Conservation (phyloP, 2,888 invertebrate genomes). For the Aphidoletes aphidimyza region DNA sequence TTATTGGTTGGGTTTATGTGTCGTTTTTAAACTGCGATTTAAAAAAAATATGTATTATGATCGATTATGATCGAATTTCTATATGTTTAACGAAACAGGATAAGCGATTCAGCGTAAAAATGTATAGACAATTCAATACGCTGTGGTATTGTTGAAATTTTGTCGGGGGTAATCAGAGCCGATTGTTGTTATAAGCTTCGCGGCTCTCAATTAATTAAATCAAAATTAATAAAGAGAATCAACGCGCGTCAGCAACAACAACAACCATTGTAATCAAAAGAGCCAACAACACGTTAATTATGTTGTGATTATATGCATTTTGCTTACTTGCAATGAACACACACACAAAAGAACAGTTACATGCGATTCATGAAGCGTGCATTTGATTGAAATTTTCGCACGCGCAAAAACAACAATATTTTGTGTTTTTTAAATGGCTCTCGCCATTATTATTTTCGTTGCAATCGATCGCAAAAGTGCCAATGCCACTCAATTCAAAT, state of each 20-base stretch:
- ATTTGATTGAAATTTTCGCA: conserved; percentile 24
- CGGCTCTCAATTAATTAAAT: conserved; percentile 13
- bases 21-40: neutral
- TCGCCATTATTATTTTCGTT: neutral
- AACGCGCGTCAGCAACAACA: neutral
- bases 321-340: neutral
- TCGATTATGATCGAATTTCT: neutral
- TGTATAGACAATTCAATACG: neutral
- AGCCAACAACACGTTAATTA: conserved; percentile 38
- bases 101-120: neutral
- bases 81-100: neutral
- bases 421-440: no score
- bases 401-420: conserved; percentile 32
- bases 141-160: conserved; percentile 8
- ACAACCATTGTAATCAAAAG: conserved; percentile 8
- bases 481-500: conserved; percentile 49
- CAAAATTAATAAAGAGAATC: conserved; percentile 2
- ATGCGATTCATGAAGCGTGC: neutral
- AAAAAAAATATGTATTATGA: no score
- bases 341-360: neutral
- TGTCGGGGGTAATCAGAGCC: neutral
- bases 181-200: neutral
- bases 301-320: conserved; percentile 27
- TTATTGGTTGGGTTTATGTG: neutral
- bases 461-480: conserved; percentile 4